Conservation (phyloP, 2,888 invertebrate species). For the Lampropteryx suffumata region DNA sequence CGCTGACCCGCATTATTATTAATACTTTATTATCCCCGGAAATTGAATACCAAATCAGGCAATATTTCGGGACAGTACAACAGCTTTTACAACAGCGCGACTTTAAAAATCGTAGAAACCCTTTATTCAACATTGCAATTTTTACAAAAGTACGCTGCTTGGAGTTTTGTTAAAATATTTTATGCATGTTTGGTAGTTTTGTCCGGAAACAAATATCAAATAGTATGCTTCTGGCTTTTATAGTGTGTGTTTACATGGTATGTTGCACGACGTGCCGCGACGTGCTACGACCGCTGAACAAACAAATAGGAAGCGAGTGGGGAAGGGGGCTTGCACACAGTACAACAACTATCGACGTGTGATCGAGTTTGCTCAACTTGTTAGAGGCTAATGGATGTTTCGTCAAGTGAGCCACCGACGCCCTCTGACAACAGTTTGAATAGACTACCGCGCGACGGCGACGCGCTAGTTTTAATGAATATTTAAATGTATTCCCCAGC, state of each 20-base stretch:
- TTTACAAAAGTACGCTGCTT: not conserved
- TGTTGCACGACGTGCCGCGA: not conserved
- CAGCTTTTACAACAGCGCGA: not conserved
- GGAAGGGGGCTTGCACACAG: constrained; percentile 6
- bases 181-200: not conserved
- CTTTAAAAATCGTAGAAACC: not conserved
- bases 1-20: constrained; percentile 16
- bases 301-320: constrained; percentile 9
- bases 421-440: not conserved
- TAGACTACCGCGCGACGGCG: not conserved
- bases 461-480: constrained; percentile 43
- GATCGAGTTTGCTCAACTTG: constrained; percentile 22
- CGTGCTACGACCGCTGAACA: not conserved
- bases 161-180: not conserved
- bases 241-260: not conserved
- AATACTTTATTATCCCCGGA: constrained; percentile 16
- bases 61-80: not conserved
- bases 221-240: not conserved
- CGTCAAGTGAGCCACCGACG: constrained; percentile 12
- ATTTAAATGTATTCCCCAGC: constrained; percentile 40
- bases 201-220: not conserved
- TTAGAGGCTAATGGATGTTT: constrained; percentile 21
- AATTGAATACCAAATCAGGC: constrained; percentile 19
- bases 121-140: not conserved
- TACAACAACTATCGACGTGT: not conserved